Evolutionary conservation across 2,113 vertebrate genomes (phyloP).

Genomic region (Peromyscus leucopus): DNA sequence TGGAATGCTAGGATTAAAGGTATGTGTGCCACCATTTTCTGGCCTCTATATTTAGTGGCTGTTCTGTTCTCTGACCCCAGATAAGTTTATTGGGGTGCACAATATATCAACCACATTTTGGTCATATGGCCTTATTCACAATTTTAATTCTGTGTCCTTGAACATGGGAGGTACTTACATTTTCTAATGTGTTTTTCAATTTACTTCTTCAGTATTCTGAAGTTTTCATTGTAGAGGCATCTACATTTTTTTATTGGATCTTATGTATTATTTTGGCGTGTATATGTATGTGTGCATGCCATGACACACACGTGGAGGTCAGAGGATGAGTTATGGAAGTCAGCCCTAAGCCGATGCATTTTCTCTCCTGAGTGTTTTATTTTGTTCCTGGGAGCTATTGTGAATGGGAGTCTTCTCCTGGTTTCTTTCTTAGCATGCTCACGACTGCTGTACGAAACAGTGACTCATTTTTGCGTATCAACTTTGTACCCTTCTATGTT

Average conservation of each 20-base stretch:
- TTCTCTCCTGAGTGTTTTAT: background rate
- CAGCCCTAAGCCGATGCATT: background rate
- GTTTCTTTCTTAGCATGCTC: background rate
- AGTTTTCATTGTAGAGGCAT: background rate
- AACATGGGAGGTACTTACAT: background rate
- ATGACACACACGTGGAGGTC: background rate
- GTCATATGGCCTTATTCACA: background rate
- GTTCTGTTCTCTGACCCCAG: too few species aligned
- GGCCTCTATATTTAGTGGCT: too few species aligned
- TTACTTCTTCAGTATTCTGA: background rate
- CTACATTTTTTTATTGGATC: background rate
- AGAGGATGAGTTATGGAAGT: background rate
- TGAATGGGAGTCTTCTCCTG: background rate
- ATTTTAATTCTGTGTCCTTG: background rate
- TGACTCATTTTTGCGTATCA: background rate
- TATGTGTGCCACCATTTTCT: too few species aligned
- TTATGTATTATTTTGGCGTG: background rate
- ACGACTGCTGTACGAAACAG: background rate
- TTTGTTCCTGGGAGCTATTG: background rate
- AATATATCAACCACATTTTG: background rate
- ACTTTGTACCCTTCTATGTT: background rate
- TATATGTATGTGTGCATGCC: background rate
- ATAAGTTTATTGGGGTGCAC: too few species aligned
- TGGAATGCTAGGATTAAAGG: too few species aligned
- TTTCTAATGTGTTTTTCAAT: background rate